Conservation (phyloP, 2,113 vertebrate species). For the Cercopithecus mona region DNA sequence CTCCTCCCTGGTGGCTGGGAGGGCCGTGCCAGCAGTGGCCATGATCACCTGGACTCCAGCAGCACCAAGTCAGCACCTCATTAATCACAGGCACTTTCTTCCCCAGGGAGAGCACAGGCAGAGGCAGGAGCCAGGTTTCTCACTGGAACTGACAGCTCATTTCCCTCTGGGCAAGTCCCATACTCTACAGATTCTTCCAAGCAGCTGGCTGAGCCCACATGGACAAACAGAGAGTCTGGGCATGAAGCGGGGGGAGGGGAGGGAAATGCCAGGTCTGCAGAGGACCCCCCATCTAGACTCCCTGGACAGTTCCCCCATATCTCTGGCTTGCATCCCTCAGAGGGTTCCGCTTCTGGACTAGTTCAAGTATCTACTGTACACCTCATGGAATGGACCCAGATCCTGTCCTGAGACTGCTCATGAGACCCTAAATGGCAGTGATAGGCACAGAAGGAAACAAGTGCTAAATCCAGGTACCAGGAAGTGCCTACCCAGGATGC, state of each 20-base stretch:
- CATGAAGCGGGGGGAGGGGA: neutral
- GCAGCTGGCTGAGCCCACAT: neutral
- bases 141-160: slow-evolving; percentile 29
- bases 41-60: neutral
- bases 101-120: neutral
- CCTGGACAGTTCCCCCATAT: neutral
- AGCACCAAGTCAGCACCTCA: slow-evolving; percentile 40
- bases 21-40: neutral
- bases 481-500: neutral
- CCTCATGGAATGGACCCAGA: neutral
- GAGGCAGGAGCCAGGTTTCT: slow-evolving; percentile 13
- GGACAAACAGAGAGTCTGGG: neutral
- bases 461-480: neutral
- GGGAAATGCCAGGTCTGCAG: neutral
- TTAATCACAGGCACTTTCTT: neutral
- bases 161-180: slow-evolving; percentile 28
- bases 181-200: neutral
- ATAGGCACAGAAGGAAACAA: neutral
- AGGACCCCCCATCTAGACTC: neutral
- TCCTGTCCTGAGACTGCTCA: neutral
- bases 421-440: neutral
- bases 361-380: neutral
- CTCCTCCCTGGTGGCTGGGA: neutral
- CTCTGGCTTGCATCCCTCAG: neutral
- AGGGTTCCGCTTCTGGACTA: neutral